Base-by-base conservation (phyloP, 2,888 invertebrate genomes). In the Barypeithes pellucidus region DNA sequence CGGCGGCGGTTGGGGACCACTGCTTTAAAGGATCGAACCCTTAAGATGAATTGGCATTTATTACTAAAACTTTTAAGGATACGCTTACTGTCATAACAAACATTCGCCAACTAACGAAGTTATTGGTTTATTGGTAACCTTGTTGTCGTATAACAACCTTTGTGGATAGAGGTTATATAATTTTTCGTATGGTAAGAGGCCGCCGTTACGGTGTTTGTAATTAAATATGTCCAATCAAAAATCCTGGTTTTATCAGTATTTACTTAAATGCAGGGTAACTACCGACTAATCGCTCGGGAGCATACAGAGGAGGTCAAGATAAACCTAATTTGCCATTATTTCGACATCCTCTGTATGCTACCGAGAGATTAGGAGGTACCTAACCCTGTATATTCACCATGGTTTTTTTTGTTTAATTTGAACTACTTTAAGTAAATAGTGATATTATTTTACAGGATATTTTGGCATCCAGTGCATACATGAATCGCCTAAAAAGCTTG, bases 61-160 rank as follows among this genome's bases (percentile, higher is more conserved):
- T n/a, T n/a, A n/a, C n/a, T n/a, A n/a, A n/a, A n/a, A n/a, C n/a
- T n/a, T n/a, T n/a, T n/a, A 14, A 11, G n/a, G 12, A 47, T 18
- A 50, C 16, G 61, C 68, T 60, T 67, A 20, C 59, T 63, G 63
- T 63, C 63, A 63, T 63, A 63, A 63, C 63, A 16, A 16, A 41
- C 16, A 52, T 62, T 36, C 39, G 59, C 39, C 60, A 63, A 71
- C 71, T 71, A 71, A 71, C 71, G 60, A 60, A 71, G 3, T 47
- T 41, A 71, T 29, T 29, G 29, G 29, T 29, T 29, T 29, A 29
- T 29, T 65, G 71, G 65, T 52, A 5, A 43, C 52, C 39, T 59
- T 62, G 18, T 66, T 14, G 41, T 66, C 54, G 54, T 41, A 54
- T 66, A 66, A 66, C 33, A 52, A 54, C 36, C 52, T 16, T 54